These are phyloP conservation scores for Leuciscus waleckii DNA, from an alignment of 2,797 vertebrate species.

Conservation along the genomic window DNA sequence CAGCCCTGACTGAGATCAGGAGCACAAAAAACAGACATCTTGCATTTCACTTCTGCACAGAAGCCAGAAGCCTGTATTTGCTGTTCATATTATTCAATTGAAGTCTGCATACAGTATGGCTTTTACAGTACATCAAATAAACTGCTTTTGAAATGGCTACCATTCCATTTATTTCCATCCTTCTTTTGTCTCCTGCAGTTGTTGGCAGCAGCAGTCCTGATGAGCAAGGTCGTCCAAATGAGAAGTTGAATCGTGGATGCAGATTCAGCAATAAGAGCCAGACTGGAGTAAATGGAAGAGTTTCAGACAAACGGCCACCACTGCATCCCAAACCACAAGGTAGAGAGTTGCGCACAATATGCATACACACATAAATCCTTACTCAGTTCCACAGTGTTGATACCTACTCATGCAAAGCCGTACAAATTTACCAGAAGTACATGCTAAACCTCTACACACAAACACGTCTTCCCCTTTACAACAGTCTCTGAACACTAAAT, in stretches of 20 bases:
- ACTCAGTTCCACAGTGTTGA: not conserved
- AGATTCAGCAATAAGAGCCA: slow-evolving; percentile 58
- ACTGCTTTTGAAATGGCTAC: not conserved
- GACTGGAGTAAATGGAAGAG: slow-evolving; percentile 78
- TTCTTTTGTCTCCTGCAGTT: slow-evolving; percentile 49
- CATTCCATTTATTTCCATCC: not conserved
- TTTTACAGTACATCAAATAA: not conserved
- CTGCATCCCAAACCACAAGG: slow-evolving; percentile 77
- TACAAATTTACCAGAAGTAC: not conserved
- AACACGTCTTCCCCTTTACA: not conserved
- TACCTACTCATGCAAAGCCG: not conserved
- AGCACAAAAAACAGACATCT: slow-evolving; percentile 1
- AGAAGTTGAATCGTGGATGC: slow-evolving; percentile 68
- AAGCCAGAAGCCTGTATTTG: not conserved
- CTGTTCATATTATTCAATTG: not conserved
- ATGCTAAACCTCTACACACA: not conserved
- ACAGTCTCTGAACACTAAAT: not conserved
- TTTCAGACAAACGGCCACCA: slow-evolving; percentile 58
- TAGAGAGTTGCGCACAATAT: slow-evolving; percentile 36
- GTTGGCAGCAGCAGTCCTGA: slow-evolving; percentile 65
- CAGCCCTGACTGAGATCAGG: not conserved
- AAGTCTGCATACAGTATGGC: not conserved
- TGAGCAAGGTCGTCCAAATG: slow-evolving; percentile 57
- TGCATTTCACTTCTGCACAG: slow-evolving; percentile 33
- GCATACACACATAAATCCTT: not conserved